Base-by-base conservation (phyloP, 2,113 vertebrate genomes). In the Dipodomys spectabilis region DNA sequence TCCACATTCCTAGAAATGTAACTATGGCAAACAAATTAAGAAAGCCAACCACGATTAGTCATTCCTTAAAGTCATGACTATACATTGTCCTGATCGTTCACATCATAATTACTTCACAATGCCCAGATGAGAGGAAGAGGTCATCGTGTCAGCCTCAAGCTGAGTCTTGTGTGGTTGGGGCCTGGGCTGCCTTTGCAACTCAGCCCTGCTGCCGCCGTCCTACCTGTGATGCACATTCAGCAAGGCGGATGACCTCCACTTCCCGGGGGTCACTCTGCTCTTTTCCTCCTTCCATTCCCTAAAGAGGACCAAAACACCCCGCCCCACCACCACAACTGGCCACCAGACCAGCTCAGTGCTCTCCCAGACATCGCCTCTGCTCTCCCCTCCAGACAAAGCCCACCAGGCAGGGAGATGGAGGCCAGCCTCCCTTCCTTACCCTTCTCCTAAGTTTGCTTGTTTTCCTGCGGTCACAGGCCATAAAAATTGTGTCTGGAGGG, bases 31-130 rank as follows among this genome's bases (percentile, higher is more conserved):
- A 97, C 92, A 97, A 96, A 97, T 96, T 94, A 87, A 96, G 94
- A 96, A 94, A 82, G 93, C 84, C 95, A 90, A 73, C 82, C 96
- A 90, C 85, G 88, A 96, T 97, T 94, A 95, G 96, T 97, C 91
- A 95, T 95, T 94, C 81, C 96, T 96, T 97, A 96, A 95, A 95
- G 95, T 96, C 60, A 93, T 96, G 81, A 65, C 9, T 95, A 93
- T 97, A 90, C 75, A 96, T 94, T 92, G 94, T 95, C 95, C 95
- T 97, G 93, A 95, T 97, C 97, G 96, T 96, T 97, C 96, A 96
- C 25, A 60, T 90, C 89, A 94, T 94, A 93, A 96, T 97, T 97
- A 94, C 93, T 96, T 96, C 93, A 96, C 89, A 92, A 57, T 96
- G 84, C 79, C 65, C 88, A 94, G 94, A 95, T 82, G 92, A 86